Evolutionary conservation across 2,888 invertebrate species (phyloP).

Genomic region (Aspidiotus destructor): DNA sequence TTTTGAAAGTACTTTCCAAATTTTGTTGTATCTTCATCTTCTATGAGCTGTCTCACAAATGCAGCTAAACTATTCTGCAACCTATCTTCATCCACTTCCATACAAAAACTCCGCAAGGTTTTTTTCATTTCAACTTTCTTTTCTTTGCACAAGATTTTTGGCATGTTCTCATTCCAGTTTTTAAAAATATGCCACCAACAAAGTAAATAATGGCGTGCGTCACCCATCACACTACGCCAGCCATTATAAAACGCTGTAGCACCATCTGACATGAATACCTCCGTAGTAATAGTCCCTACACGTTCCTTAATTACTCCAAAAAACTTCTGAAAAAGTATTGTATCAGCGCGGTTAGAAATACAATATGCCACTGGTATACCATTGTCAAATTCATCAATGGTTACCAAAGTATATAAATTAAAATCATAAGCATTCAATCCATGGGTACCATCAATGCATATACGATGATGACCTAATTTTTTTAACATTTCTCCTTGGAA

Average conservation of each 20-base stretch:
- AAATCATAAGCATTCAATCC: neutral
- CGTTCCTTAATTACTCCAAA: neutral
- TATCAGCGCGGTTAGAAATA: conserved; percentile 1
- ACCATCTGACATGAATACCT: conserved; percentile 12
- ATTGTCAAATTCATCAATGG: conserved; percentile 11
- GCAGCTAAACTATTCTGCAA: neutral
- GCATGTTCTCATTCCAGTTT: neutral
- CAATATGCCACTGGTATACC: conserved; percentile 9
- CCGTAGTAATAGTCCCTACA: neutral
- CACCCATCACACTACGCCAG: conserved; percentile 8
- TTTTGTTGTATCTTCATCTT: neutral
- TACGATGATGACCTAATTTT: neutral
- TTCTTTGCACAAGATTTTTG: neutral
- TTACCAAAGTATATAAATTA: conserved; percentile 1
- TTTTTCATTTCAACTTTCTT: neutral
- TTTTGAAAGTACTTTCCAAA: neutral
- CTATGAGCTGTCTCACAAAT: neutral
- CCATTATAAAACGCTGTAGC: neutral
- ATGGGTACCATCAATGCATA: conserved; percentile 9
- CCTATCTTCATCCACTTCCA: neutral
- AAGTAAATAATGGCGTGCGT: neutral
- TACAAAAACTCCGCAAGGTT: neutral
- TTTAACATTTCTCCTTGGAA: neutral
- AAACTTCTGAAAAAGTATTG: neutral
- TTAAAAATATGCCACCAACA: conserved; percentile 9